Conservation (phyloP, 1,140 invertebrate species). For the Apocrypta bakeri region DNA sequence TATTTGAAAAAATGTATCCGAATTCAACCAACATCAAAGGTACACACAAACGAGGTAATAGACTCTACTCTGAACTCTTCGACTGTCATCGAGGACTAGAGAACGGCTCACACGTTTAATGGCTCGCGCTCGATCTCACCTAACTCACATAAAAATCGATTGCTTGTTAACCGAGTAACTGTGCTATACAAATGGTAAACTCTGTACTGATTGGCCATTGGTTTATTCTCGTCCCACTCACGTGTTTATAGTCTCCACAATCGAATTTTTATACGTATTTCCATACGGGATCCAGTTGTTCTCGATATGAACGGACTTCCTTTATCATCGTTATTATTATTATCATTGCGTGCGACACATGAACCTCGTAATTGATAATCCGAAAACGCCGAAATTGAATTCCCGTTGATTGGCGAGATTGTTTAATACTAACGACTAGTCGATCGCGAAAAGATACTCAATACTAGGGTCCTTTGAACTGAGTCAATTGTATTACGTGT, state of each 20-base stretch:
- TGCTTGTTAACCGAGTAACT: slow-evolving; percentile 48
- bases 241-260: neutral
- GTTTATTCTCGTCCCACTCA: neutral
- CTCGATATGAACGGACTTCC: neutral
- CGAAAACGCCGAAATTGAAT: neutral
- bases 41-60: neutral
- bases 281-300: neutral
- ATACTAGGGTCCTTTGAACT: too few species aligned
- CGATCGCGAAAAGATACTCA: too few species aligned
- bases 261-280: slow-evolving; percentile 1
- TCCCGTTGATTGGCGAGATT: too few species aligned
- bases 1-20: too few species aligned
- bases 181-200: slow-evolving; percentile 33
- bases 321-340: neutral
- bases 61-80: neutral
- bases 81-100: neutral
- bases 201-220: slow-evolving; percentile 37
- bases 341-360: neutral
- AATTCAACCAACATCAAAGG: too few species aligned
- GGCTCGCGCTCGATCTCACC: slow-evolving; percentile 5
- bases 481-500: too few species aligned
- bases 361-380: slow-evolving; percentile 34
- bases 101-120: neutral
- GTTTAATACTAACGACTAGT: too few species aligned
- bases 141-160: slow-evolving; percentile 50